Conservation (phyloP, 2,113 vertebrate genomes). For the Tinamus guttatus region DNA sequence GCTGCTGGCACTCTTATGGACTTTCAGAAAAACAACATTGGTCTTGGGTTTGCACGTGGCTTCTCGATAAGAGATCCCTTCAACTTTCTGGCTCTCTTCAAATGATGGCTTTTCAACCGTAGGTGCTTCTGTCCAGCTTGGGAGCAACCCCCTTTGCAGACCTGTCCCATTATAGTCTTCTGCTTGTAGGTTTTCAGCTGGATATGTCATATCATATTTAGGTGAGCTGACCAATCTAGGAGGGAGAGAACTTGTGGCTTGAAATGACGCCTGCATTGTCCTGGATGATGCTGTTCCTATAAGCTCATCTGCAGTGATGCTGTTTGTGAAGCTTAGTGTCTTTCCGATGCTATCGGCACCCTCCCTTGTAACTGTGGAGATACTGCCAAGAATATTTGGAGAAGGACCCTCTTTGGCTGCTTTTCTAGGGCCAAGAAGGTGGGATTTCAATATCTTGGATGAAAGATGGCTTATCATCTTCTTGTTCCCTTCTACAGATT, state of each 20-base stretch:
- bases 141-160: background rate
- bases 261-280: background rate
- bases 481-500: background rate
- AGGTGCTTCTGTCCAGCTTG: background rate
- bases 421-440: background rate
- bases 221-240: background rate
- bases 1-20: slow-evolving; percentile 89
- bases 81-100: background rate
- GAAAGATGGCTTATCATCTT: background rate
- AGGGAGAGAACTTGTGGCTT: background rate
- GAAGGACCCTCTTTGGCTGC: background rate
- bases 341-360: background rate
- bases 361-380: accelerated
- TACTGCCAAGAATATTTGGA: background rate
- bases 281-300: background rate
- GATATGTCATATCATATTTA: background rate
- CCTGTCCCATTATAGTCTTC: background rate
- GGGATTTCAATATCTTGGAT: background rate
- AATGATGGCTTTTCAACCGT: background rate
- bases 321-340: background rate
- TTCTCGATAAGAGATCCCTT: background rate
- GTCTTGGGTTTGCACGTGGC: slow-evolving; percentile 73
- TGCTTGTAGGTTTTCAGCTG: background rate
- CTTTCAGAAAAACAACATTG: slow-evolving; percentile 87
- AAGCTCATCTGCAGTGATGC: background rate